Evolutionary conservation across 2,113 vertebrate species (phyloP).

Genomic region (Syrrhaptes paradoxus): DNA sequence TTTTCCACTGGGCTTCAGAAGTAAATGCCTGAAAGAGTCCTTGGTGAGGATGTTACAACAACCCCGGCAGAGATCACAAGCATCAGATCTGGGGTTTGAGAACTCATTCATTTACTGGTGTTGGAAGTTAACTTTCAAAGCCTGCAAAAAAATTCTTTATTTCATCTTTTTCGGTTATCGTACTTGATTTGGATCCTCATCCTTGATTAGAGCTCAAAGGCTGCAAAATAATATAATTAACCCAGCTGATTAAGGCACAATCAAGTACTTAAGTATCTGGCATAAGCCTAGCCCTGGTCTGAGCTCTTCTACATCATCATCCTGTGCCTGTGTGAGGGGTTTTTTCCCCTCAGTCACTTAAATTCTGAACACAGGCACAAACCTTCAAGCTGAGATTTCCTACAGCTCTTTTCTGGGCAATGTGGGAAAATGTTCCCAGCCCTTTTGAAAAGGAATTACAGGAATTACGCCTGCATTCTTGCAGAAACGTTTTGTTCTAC

Average conservation of each 20-base stretch:
- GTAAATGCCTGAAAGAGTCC: neutral
- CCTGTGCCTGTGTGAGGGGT: neutral
- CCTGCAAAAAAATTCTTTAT: neutral
- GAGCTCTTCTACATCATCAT: neutral
- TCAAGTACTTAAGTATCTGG: neutral
- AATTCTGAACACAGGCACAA: neutral
- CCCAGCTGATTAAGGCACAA: neutral
- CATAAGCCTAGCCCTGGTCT: neutral
- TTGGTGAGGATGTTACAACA: neutral
- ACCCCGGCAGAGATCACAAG: neutral
- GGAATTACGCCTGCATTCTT: neutral
- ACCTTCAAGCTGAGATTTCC: neutral
- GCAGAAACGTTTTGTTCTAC: neutral
- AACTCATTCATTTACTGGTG: neutral
- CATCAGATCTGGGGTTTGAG: neutral
- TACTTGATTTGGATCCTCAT: neutral
- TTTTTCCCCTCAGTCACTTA: neutral
- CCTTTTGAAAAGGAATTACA: neutral
- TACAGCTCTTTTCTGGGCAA: neutral
- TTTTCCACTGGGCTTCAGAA: neutral
- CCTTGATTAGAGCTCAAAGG: neutral
- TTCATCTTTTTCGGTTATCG: neutral
- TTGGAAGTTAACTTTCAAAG: neutral
- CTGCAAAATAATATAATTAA: neutral
- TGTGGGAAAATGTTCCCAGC: neutral